Evolutionary conservation across 2,113 vertebrate genomes (phyloP), one percentile per base, ranked within the genome.

Genomic region (Stigmatopora nigra): DNA sequence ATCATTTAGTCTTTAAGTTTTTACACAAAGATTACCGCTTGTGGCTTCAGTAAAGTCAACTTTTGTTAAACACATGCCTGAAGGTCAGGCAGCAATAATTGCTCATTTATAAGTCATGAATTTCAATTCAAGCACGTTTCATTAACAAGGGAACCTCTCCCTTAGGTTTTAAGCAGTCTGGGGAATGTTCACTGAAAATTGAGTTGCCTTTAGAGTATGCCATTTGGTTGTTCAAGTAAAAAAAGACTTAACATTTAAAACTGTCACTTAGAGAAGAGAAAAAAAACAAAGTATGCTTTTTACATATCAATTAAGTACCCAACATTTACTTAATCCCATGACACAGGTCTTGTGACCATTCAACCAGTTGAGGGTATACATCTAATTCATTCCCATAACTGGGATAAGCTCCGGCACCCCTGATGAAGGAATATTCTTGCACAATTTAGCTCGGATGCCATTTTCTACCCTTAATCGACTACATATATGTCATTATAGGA

Each of bases 41-140:
- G 4, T 59, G 38, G 38, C 38, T 63, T 53, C 15, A 17, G 15
- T 47, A 10, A 44, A 56, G 25, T 63, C 51, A 35, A 46, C 38
- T 15, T 0, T 19, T 8, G 15, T 55, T 63, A 51, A 52, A 15
- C 25, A 14, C 65, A 38, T 49, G 72, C 66, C 55, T 45, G 64
- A 63, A 61, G 63, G 41, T 49, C 56, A 41, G n/a, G 56, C 38
- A 46, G 62, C 31, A 49, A 45, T 44, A 19, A 16, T 36, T 16
- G 53, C 64, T 72, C 60, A 60, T 65, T 56, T 52, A 73, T 71
- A 78, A 60, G 20, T 68, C 41, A 61, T 74, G 47, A 68, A 70
- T 22, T 13, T 55, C 57, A 71, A 61, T 13, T 25, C 25, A 55
- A 22, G 53, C 53, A 55, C 53, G 11, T 14, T 48, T 20, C 7